These are phyloP conservation scores for Acropora yongei DNA, from an alignment of 64 coral and sea anemone species.

Conservation along the genomic window DNA sequence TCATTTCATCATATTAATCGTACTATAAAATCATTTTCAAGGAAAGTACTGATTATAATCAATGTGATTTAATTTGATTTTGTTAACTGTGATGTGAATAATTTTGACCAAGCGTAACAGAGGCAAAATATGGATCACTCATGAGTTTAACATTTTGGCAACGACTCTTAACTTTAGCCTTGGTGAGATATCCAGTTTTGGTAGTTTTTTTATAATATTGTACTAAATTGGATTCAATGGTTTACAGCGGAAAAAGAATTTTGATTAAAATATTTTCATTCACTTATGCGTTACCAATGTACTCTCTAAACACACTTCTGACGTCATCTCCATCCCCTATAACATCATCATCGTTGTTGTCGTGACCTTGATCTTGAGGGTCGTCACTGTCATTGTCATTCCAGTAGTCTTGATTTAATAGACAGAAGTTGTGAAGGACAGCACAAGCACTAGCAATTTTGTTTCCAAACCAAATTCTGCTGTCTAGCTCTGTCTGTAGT, in stretches of 20 bases:
- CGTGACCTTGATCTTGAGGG: neutral
- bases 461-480: constrained; percentile 48
- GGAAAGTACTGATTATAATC: neutral
- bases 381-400: neutral
- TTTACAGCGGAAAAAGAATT: too few relatives aligned
- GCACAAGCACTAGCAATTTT: constrained; percentile 52
- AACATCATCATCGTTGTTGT: neutral
- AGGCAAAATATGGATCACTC: too few relatives aligned
- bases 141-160: too few relatives aligned
- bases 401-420: constrained; percentile 37
- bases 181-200: too few relatives aligned
- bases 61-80: neutral
- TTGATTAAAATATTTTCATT: neutral
- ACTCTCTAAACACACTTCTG: neutral
- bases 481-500: neutral
- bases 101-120: too few relatives aligned
- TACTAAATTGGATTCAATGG: too few relatives aligned
- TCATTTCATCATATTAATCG: neutral
- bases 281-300: neutral
- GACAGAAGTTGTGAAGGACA: constrained; percentile 51
- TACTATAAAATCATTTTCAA: neutral
- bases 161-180: too few relatives aligned
- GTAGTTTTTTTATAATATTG: too few relatives aligned
- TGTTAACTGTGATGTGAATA: neutral
- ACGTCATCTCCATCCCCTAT: neutral